Evolutionary conservation across 2,797 vertebrate species (phyloP), one percentile per base, ranked within the genome.

Genomic region (Sebastolobus alascanus): DNA sequence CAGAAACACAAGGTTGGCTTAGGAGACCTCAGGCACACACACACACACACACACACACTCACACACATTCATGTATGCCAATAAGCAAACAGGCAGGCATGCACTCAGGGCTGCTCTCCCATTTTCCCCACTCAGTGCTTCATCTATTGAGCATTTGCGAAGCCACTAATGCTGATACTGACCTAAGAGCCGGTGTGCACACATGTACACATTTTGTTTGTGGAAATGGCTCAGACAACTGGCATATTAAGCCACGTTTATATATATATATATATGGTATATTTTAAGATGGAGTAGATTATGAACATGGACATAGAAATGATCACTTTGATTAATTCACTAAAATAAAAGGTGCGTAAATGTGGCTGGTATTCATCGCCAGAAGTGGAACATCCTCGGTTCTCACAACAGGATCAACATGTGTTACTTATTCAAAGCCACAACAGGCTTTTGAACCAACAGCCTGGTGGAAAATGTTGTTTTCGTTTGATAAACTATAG

Each of bases 21-120:
- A 83, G 68, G 82, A 27, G 35, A 73, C 61, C 27, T 77, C 16
- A 29, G n/a, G 25, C 27, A 54, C 50, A 10, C 18, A 68, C 50
- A 58, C 58, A 27, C 35, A 58, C 25, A 58, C 20, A 22, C 56
- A 67, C 54, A 20, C 68, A 8, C 18, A 11, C 60, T 43, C 59
- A 61, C 6, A 73, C 33, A 59, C 33, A 18, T 16, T 68, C 33
- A 58, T 0, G n/a, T 33, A 70, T 64, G 16, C 61, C 67, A 79
- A n/a, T 55, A 58, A 58, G 27, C 63, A 68, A n/a, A 14, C 31
- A 63, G 18, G 40, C n/a, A 74, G 35, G 14, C 29, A 20, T 31
- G 8, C 67, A 77, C 58, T 61, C 38, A 38, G 64, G 55, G 14
- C 11, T 59, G n/a, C 25, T 56, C 54, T 46, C 52, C 13, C 54